Evolutionary conservation across 2,113 vertebrate species (phyloP), one percentile per base, ranked within the genome.

Genomic region (Melanostigma gelatinosum): DNA sequence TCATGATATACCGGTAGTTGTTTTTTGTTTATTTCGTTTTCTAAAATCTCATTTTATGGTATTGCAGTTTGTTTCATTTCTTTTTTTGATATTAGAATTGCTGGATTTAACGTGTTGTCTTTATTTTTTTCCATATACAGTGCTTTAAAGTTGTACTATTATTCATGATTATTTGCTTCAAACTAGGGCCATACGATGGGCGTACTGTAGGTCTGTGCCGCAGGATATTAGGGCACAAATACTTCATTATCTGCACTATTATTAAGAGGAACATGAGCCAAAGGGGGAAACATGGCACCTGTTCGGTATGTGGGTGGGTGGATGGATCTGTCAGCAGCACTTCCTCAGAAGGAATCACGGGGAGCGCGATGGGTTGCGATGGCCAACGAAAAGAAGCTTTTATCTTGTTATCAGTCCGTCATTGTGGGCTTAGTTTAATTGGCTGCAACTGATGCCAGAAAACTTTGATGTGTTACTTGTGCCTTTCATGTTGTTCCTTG

Each of bases 401-500:
- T 52, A 74, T 82, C 32, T 27, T 27, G 18, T 82, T 62, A 68
- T 67, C 61, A 20, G n/a, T 60, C 8, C 42, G 48, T 32, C 74
- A 82, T 54, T 63, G 32, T 64, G 27, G 34, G 61, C 67, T 61
- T 27, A 55, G 3, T 68, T 68, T 79, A 80, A 81, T 83, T 80
- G 75, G 52, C 32, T 5, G 18, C 67, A 65, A n/a, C 66, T 18
- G 6, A 72, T 15, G 60, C 60, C 76, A 61, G 32, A n/a, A 64
- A 68, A 63, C 75, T 70, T 72, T 76, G 62, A 81, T 72, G 74
- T 68, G 15, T 74, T 64, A 18, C 60, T 80, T 67, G 48, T 62
- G 60, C 62, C 42, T 78, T 84, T 79, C 63, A 86, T 76, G 64
- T 66, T 24, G 24, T 57, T 79, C 61, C 32, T 52, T 20, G 32